phyloP scores from a whole-genome alignment of 1,140 invertebrate genomes.

The Brachionus rubens region DNA sequence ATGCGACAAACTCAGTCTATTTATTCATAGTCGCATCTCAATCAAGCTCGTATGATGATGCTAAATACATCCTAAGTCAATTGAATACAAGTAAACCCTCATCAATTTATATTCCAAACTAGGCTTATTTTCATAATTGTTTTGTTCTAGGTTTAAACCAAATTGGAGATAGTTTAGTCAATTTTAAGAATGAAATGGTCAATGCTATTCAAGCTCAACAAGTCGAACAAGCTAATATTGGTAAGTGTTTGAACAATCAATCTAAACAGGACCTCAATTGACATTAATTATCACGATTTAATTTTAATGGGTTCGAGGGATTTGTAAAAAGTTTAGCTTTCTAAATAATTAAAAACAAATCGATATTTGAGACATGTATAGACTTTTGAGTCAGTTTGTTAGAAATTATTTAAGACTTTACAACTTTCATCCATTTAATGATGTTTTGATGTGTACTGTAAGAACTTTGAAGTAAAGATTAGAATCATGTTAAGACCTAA shows the following conservation, averaged over 20 bases:
- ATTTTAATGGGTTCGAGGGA: not conserved
- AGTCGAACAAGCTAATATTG: not conserved
- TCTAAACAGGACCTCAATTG: not conserved
- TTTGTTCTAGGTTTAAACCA: not conserved
- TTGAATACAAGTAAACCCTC: not conserved
- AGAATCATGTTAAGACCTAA: too few species aligned
- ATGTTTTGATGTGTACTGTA: too few species aligned
- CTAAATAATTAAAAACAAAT: too few species aligned
- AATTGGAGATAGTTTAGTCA: not conserved
- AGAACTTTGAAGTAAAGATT: too few species aligned
- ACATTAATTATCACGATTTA: not conserved
- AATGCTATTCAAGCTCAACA: not conserved
- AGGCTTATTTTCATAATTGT: not conserved
- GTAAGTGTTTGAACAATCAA: not conserved
- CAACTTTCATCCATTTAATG: too few species aligned
- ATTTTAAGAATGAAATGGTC: not conserved
- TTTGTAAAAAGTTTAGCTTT: too few species aligned
- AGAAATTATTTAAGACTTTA: too few species aligned
- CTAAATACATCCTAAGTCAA: conserved; percentile 5
- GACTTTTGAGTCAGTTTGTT: too few species aligned
- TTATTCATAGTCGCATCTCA: conserved; percentile 10
- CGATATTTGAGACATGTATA: too few species aligned
- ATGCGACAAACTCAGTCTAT: not conserved
- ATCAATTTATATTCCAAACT: not conserved
- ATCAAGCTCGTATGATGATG: conserved; percentile 12